Percentiles rank a stretch among this genome's conserved stretches.
phyloP scores from a whole-genome alignment of 1,140 invertebrate species.

The Drosophila persimilis region DNA sequence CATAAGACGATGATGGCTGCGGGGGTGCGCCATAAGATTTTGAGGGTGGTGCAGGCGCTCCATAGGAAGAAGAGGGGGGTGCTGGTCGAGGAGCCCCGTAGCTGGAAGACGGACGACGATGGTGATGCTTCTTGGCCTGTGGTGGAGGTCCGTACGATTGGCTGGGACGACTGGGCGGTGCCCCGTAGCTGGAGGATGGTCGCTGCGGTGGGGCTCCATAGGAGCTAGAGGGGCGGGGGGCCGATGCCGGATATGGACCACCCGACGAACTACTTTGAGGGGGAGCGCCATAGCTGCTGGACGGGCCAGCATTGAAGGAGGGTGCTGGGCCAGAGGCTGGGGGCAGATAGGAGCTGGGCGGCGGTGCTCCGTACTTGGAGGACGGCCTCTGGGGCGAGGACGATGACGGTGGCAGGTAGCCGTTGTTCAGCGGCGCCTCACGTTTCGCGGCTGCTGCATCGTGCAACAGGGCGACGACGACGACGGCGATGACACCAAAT shows the following conservation, averaged over 20 bases:
- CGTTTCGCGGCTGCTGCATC: slow-evolving; percentile 58
- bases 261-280: slow-evolving; percentile 41
- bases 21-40: slow-evolving; percentile 55
- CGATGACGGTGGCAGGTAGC: slow-evolving; percentile 50
- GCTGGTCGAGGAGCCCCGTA: slow-evolving; percentile 50
- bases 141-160: slow-evolving; percentile 82
- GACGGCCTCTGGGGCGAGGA: slow-evolving; percentile 45
- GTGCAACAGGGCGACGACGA: slow-evolving; percentile 31
- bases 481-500: slow-evolving; percentile 58
- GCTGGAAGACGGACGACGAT: slow-evolving; percentile 73
- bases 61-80: slow-evolving; percentile 80
- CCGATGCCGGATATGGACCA: slow-evolving; percentile 77
- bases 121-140: slow-evolving; percentile 47
- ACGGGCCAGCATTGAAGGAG: slow-evolving; percentile 79
- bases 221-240: slow-evolving; percentile 82
- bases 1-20: slow-evolving; percentile 78
- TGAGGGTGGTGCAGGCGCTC: slow-evolving; percentile 69
- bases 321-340: slow-evolving; percentile 80
- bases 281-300: slow-evolving; percentile 84
- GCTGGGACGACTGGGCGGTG: slow-evolving; percentile 73
- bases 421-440: slow-evolving; percentile 71
- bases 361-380: slow-evolving; percentile 64
- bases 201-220: slow-evolving; percentile 43
- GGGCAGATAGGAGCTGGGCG: slow-evolving; percentile 73
- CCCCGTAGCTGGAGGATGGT: slow-evolving; percentile 82